Evolutionary conservation across 2,888 invertebrate species (phyloP).

Genomic region (Carterocephalus palaemon): DNA sequence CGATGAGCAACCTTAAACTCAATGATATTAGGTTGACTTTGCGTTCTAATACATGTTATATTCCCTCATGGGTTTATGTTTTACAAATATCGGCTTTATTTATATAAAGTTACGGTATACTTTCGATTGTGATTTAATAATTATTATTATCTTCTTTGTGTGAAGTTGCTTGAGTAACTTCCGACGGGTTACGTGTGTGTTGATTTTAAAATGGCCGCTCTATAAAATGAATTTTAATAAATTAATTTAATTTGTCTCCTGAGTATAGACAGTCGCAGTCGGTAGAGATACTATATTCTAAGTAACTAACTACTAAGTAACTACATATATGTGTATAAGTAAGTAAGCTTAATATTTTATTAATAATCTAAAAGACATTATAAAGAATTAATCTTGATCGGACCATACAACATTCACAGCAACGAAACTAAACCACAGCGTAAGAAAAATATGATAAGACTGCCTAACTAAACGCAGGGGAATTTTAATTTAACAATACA

Average conservation of each 20-base stretch:
- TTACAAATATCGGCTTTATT: constrained; percentile 2
- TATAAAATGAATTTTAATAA: constrained; percentile 31
- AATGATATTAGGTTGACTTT: neutral
- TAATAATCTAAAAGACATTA: no score
- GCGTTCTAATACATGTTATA: neutral
- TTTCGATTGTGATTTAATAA: neutral
- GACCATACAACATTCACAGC: no score
- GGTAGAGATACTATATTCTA: no score
- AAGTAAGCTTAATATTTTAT: no score
- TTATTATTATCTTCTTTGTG: constrained; percentile 7
- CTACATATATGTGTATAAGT: no score
- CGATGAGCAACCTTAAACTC: constrained; percentile 7
- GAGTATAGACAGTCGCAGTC: no score
- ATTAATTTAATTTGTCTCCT: constrained; percentile 24
- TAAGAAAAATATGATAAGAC: no score
- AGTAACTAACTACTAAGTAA: no score
- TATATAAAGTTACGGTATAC: neutral
- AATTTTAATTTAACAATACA: no score
- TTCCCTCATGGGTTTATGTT: neutral
- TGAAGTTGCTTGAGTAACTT: constrained; percentile 23
- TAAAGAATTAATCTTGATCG: no score
- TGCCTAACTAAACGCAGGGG: no score
- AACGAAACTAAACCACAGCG: no score
- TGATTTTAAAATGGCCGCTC: constrained; percentile 40
- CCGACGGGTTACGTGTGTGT: constrained; percentile 30